Conservation (phyloP, 1,140 invertebrate species). For the Mycetomoellerius zeteki region DNA sequence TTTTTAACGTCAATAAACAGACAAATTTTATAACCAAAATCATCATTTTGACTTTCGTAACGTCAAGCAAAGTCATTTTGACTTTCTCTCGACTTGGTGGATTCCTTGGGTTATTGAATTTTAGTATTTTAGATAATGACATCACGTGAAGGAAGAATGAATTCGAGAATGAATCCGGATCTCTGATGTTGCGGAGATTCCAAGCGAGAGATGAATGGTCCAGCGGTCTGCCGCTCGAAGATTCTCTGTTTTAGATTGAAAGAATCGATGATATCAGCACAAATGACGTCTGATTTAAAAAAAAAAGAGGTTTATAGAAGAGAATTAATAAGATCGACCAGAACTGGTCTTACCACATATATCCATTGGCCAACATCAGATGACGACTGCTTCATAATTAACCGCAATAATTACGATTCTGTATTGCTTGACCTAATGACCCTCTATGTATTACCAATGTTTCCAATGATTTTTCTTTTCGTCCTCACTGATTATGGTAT, state of each 20-base stretch:
- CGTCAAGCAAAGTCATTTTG: too few relatives aligned
- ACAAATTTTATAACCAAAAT: too few relatives aligned
- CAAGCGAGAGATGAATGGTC: neutral
- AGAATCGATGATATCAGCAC: neutral
- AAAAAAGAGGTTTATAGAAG: neutral
- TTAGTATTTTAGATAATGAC: neutral
- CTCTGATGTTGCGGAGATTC: neutral
- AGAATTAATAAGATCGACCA: constrained; percentile 17
- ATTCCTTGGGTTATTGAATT: neutral
- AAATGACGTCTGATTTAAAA: neutral
- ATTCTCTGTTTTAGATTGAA: neutral
- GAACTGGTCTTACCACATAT: neutral
- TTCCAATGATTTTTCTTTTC: neutral
- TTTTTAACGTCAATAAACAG: too few relatives aligned
- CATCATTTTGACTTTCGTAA: too few relatives aligned
- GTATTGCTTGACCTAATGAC: neutral
- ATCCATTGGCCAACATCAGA: neutral
- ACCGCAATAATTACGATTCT: constrained; percentile 16
- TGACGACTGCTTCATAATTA: constrained; percentile 58
- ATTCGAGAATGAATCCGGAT: neutral
- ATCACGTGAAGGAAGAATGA: neutral
- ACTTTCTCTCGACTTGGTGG: too few relatives aligned
- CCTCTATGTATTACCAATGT: neutral
- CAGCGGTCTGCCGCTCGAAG: too few relatives aligned
- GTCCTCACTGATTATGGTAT: neutral